Evolutionary conservation across 2,888 invertebrate species (phyloP).

Genomic region (Drosophila pseudotalamancana): DNA sequence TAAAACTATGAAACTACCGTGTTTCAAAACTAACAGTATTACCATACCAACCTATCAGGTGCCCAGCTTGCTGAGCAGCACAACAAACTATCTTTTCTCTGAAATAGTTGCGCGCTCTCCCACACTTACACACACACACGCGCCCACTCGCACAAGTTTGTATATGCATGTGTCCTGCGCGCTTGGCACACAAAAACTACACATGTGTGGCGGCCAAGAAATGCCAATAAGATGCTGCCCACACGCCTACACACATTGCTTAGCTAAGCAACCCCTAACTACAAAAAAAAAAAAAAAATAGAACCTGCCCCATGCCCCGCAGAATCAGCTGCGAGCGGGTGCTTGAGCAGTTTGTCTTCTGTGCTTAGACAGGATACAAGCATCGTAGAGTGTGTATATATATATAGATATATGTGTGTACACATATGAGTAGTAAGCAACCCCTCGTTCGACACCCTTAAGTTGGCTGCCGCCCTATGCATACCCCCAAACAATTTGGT

Average conservation of each 20-base stretch:
- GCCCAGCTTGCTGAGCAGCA: constrained; percentile 59
- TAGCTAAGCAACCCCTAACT: constrained; percentile 10
- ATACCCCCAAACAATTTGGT: too few relatives aligned
- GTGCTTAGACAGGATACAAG: constrained; percentile 1
- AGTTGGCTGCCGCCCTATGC: too few relatives aligned
- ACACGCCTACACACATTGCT: not conserved
- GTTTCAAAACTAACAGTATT: constrained; percentile 83
- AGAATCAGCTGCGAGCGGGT: too few relatives aligned
- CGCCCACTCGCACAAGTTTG: constrained; percentile 11
- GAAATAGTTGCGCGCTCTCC: constrained; percentile 58
- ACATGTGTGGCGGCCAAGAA: constrained; percentile 65
- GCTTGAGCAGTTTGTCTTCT: not conserved
- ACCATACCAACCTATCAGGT: constrained; percentile 82
- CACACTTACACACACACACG: constrained; percentile 1
- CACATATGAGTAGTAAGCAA: not conserved
- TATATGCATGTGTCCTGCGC: constrained; percentile 71
- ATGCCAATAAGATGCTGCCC: constrained; percentile 50
- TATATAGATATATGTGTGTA: too few relatives aligned
- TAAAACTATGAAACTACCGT: constrained; percentile 80
- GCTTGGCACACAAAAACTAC: constrained; percentile 69
- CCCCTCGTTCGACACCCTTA: too few relatives aligned
- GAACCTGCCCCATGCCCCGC: not conserved
- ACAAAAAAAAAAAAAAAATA: not conserved
- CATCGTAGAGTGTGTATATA: too few relatives aligned
- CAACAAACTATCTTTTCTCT: constrained; percentile 71